Evolutionary conservation across 2,113 vertebrate genomes (phyloP), one percentile per base, ranked within the genome.

Genomic region (Campylomormyrus numenius): DNA sequence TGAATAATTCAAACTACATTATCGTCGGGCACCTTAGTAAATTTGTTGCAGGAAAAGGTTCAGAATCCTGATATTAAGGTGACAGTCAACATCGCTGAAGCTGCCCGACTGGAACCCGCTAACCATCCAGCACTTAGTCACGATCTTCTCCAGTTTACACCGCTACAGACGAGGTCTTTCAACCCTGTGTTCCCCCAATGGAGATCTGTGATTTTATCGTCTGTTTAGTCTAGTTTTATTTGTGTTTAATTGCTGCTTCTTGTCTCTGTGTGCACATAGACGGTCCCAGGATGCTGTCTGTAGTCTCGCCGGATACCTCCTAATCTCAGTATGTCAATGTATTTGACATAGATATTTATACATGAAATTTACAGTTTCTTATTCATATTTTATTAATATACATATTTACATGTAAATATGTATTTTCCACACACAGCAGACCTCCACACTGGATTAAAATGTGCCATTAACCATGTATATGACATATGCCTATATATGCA

Each of bases 361-460:
- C 91, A 89, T 92, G 92, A 92, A 93, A 91, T 93, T 90, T 90
- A 92, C 91, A 87, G 31, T 35, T 89, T 83, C 50, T 39, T 83
- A 50, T 45, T 80, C 21, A 35, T 83, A 48, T 93, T 91, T 74
- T 89, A 88, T 92, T 90, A 91, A 92, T 84, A 91, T 91, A 62
- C 35, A 90, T 91, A 90, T 92, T 56, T 88, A 92, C 91, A 91
- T 90, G 92, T 93, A 90, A 93, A 90, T 93, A 88, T 93, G 92
- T 94, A 92, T 93, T n/a, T 50, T 93, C 93, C 83, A 39, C 35
- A 39, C 91, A 92, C 92, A 91, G 93, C 86, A 93, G 90, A 86
- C 90, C 93, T 94, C 93, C 94, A 95, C 95, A 95, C 95, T 95
- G 94, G 95, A 96, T 95, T 94, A 94, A 94, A 93, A 95, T 90